Percentiles rank a stretch among this genome's conserved stretches.
These are phyloP conservation scores for Tribolium madens DNA, from an alignment of 1,140 invertebrate genomes.

Conservation along the genomic window DNA sequence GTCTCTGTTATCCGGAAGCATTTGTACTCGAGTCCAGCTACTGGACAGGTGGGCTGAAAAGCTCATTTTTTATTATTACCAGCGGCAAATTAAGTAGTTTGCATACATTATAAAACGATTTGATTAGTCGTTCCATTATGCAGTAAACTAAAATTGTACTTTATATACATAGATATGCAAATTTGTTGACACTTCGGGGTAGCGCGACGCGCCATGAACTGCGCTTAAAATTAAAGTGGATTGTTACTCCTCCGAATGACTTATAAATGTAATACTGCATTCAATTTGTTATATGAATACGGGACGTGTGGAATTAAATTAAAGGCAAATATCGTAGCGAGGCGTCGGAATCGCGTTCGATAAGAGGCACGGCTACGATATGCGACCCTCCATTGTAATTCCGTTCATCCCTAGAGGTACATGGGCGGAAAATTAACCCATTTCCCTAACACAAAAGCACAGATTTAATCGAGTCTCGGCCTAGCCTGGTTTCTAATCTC, in stretches of 20 bases:
- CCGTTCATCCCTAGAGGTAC: constrained; percentile 58
- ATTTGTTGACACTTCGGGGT: constrained; percentile 45
- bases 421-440: constrained; percentile 61
- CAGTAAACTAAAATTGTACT: constrained; percentile 46
- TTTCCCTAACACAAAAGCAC: constrained; percentile 59
- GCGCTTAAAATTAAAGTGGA: constrained; percentile 50
- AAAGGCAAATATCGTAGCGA: constrained; percentile 52
- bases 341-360: constrained; percentile 46
- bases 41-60: not conserved
- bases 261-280: constrained; percentile 52
- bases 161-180: constrained; percentile 53
- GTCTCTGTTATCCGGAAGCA: not conserved
- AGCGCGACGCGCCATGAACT: constrained; percentile 32
- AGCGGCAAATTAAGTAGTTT: constrained; percentile 44
- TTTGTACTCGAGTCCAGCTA: not conserved
- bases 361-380: constrained; percentile 43
- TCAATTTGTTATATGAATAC: constrained; percentile 54
- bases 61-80: constrained; percentile 6
- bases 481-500: constrained; percentile 50
- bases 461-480: constrained; percentile 58
- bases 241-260: constrained; percentile 49
- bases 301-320: constrained; percentile 53
- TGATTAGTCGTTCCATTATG: constrained; percentile 44
- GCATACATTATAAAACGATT: constrained; percentile 46
- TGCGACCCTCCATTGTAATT: constrained; percentile 57